Evolutionary conservation across 2,797 vertebrate genomes (phyloP).

Genomic region (Lutjanus argentimaculatus): DNA sequence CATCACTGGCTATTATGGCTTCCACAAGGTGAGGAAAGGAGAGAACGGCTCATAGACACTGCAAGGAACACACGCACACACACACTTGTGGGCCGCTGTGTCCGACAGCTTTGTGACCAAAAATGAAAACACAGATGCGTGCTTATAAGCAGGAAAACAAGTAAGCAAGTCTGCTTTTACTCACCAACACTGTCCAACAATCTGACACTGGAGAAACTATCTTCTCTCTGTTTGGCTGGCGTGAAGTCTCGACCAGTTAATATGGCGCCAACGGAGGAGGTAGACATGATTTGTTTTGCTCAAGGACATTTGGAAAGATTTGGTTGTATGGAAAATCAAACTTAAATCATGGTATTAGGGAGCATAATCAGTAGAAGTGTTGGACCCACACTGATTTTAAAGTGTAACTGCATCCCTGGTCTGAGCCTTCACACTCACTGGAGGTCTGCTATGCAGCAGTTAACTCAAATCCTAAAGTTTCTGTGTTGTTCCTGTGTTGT

Average conservation of each 20-base stretch:
- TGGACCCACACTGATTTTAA: no score
- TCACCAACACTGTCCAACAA: slow-evolving; percentile 27
- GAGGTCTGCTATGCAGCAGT: no score
- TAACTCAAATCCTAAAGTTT: no score
- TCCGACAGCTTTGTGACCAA: slow-evolving; percentile 47
- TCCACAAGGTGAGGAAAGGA: slow-evolving; percentile 89
- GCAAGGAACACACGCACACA: slow-evolving; percentile 39
- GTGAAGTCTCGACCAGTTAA: neutral
- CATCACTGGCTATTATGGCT: slow-evolving; percentile 92
- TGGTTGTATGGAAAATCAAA: slow-evolving; percentile 9
- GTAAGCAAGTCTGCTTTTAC: slow-evolving; percentile 20
- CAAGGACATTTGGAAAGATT: slow-evolving; percentile 24
- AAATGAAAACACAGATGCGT: slow-evolving; percentile 59
- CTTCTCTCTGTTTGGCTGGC: slow-evolving; percentile 3
- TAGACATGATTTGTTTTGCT: slow-evolving; percentile 10
- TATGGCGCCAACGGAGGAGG: neutral
- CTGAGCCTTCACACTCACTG: no score
- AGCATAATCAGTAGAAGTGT: neutral
- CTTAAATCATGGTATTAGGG: neutral
- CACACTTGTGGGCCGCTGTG: slow-evolving; percentile 27
- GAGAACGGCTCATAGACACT: slow-evolving; percentile 79
- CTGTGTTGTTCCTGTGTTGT: no score
- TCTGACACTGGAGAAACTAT: slow-evolving; percentile 12
- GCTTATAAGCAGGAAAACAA: slow-evolving; percentile 39
- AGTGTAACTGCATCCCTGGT: no score